A percentile compares a stretch with the other conserved stretches of the same genome.
phyloP scores from a whole-genome alignment of 2,113 vertebrate genomes.

The Gasterosteus aculeatus region DNA sequence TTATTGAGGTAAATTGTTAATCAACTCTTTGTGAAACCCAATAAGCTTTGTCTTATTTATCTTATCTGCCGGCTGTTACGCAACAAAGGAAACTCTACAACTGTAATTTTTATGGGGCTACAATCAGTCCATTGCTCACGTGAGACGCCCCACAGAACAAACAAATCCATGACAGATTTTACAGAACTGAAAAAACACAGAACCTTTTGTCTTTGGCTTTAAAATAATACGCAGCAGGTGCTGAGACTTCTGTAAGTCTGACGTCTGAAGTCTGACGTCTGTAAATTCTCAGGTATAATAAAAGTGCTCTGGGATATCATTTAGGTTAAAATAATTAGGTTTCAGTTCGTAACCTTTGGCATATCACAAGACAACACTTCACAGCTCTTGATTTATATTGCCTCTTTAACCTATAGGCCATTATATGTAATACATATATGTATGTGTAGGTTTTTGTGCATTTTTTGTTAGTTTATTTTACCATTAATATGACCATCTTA shows the following conservation, averaged over 20 bases:
- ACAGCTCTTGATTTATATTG: background rate
- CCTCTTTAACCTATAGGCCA: background rate
- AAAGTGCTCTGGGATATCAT: background rate
- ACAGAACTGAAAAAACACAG: background rate
- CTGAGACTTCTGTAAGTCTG: too few relatives aligned
- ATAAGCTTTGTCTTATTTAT: background rate
- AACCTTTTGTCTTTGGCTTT: background rate
- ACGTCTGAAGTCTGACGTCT: too few relatives aligned
- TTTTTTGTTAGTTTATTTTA: background rate
- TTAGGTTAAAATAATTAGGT: background rate
- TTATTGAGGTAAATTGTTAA: background rate
- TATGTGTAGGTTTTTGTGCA: too few relatives aligned
- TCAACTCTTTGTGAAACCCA: background rate
- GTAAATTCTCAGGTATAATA: background rate
- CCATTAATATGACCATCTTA: background rate
- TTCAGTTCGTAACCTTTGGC: background rate
- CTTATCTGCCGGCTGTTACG: background rate
- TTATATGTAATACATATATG: too few relatives aligned
- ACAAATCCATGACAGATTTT: background rate
- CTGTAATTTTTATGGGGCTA: constrained; percentile 7
- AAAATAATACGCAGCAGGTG: background rate
- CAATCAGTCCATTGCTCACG: background rate
- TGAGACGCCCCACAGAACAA: background rate
- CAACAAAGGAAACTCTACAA: background rate
- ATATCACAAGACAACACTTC: background rate